phyloP scores from a whole-genome alignment of 2,888 invertebrate species.

The Lepetodrilus schrolli region DNA sequence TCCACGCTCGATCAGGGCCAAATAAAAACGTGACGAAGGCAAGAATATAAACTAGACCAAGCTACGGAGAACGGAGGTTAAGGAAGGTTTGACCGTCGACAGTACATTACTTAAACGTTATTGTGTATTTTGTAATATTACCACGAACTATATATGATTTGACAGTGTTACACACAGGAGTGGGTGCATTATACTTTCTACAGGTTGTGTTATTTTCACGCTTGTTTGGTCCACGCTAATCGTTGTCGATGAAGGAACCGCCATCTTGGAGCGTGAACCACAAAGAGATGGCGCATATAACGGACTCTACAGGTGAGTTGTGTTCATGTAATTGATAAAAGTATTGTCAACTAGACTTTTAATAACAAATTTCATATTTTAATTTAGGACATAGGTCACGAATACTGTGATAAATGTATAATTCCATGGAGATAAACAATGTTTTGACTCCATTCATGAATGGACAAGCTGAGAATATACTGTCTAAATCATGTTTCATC shows the following conservation, averaged over 20 bases:
- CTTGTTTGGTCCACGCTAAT: neutral
- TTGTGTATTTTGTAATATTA: no score
- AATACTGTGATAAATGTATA: no score
- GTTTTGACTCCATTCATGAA: no score
- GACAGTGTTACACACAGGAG: neutral
- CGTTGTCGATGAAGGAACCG: constrained; percentile 32
- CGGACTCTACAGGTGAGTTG: constrained; percentile 43
- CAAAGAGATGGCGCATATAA: constrained; percentile 46
- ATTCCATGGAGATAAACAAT: no score
- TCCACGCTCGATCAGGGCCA: neutral
- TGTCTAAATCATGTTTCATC: no score
- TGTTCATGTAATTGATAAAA: no score
- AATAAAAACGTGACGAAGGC: neutral
- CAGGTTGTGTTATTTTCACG: neutral
- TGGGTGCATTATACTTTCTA: neutral
- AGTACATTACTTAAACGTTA: no score
- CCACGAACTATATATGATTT: neutral
- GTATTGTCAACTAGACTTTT: no score
- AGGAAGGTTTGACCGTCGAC: neutral
- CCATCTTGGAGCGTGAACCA: constrained; percentile 33
- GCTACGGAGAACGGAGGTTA: neutral
- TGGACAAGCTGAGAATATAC: no score
- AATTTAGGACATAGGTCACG: no score
- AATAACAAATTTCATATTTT: no score
- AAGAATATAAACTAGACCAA: neutral